These are phyloP conservation scores for Pyrrhosoma nymphula DNA, from an alignment of 2,888 invertebrate species.

Conservation along the genomic window DNA sequence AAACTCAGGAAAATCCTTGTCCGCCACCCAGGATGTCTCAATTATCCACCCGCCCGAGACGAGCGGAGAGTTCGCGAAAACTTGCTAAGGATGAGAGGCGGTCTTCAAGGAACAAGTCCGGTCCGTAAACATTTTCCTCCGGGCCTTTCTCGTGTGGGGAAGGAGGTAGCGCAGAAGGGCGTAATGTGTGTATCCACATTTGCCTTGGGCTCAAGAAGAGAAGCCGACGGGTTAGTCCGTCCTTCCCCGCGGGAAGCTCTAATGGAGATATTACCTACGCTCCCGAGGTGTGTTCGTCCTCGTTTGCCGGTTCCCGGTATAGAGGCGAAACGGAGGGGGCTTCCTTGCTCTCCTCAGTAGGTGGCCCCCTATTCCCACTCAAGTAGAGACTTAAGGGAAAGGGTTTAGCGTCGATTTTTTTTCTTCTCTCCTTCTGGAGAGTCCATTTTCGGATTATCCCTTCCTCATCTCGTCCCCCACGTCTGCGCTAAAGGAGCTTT, in stretches of 20 bases:
- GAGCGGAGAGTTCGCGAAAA: background rate
- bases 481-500: background rate
- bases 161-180: background rate
- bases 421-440: too few species aligned
- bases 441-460: conserved; percentile 1
- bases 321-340: background rate
- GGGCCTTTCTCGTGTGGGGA: background rate
- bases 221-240: background rate
- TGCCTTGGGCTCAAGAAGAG: background rate
- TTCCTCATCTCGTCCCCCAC: background rate
- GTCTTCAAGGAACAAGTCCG: background rate
- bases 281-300: too few species aligned
- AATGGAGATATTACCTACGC: background rate
- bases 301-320: too few species aligned
- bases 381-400: too few species aligned
- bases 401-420: too few species aligned
- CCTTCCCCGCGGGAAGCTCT: background rate
- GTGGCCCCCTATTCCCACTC: too few species aligned
- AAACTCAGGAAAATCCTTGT: background rate
- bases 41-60: background rate
- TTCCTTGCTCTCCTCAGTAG: background rate
- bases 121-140: background rate
- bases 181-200: background rate
- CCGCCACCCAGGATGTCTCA: background rate
- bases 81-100: background rate